Percentiles rank a stretch among this genome's conserved stretches.
These are phyloP conservation scores for Irena cyanogastra DNA, from an alignment of 2,113 vertebrate species.

Conservation along the genomic window DNA sequence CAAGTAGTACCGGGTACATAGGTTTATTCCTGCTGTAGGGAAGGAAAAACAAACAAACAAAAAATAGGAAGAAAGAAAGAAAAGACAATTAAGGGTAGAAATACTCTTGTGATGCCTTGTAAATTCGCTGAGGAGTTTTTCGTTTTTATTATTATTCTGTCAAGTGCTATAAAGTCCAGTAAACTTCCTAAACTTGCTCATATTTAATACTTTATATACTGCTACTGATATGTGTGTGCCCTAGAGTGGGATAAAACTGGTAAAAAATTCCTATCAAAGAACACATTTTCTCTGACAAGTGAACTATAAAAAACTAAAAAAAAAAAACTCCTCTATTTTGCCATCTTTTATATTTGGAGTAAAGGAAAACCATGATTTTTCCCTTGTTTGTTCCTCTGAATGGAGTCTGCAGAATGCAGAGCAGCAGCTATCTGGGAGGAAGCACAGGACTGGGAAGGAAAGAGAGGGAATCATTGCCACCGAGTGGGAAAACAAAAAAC, in stretches of 20 bases:
- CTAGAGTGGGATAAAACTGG: neutral
- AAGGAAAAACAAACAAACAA: too few relatives aligned
- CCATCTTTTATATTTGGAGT: neutral
- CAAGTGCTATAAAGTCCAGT: neutral
- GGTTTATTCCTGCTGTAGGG: neutral
- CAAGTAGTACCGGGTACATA: neutral
- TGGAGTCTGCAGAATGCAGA: neutral
- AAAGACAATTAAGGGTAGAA: neutral
- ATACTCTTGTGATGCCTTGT: neutral
- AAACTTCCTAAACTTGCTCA: neutral
- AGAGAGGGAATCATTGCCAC: slow-evolving; percentile 46
- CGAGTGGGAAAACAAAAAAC: slow-evolving; percentile 43
- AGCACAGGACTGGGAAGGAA: neutral
- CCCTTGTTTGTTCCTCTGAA: neutral
- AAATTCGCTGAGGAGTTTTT: neutral
- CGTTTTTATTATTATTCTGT: neutral
- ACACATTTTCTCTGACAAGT: slow-evolving; percentile 18
- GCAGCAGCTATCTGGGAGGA: neutral
- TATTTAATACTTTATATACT: neutral
- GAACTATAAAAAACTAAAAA: too few relatives aligned
- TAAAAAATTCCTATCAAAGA: slow-evolving; percentile 15
- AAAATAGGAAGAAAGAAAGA: accelerated
- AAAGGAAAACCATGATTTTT: neutral
- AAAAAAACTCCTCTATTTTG: neutral
- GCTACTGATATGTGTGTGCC: neutral